These are phyloP conservation scores for Synergus japonicus DNA, from an alignment of 2,888 invertebrate genomes.

Conservation along the genomic window DNA sequence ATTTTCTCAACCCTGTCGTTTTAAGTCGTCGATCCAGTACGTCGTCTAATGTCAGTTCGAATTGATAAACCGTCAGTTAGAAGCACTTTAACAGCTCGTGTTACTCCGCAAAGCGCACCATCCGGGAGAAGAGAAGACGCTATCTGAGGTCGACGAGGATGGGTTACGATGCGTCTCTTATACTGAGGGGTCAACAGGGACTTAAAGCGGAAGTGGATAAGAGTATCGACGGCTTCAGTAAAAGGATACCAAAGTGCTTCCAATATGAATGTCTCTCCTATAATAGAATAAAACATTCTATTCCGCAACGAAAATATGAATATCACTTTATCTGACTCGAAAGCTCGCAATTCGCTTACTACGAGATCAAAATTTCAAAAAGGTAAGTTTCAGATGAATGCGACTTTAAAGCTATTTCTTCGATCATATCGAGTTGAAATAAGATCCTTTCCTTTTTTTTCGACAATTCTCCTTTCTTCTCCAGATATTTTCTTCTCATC, in stretches of 20 bases:
- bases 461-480: not conserved
- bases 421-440: not conserved
- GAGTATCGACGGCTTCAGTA: conserved; percentile 48
- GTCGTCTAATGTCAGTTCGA: conserved; percentile 53
- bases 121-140: conserved; percentile 34
- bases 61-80: conserved; percentile 59
- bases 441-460: not conserved
- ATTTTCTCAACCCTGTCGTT: conserved; percentile 41
- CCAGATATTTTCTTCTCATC: not conserved
- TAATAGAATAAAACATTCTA: not conserved
- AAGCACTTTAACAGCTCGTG: conserved; percentile 59
- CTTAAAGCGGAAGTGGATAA: conserved; percentile 42
- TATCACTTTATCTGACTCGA: not conserved
- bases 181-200: conserved; percentile 37
- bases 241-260: conserved; percentile 29
- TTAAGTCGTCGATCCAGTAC: conserved; percentile 47
- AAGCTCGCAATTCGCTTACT: not conserved
- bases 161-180: conserved; percentile 39
- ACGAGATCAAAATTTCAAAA: not conserved
- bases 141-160: conserved; percentile 40
- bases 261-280: not conserved
- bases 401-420: not conserved
- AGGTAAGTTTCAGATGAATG: not conserved
- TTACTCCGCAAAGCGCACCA: conserved; percentile 53
- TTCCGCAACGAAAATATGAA: not conserved